phyloP scores from a whole-genome alignment of 1,140 invertebrate genomes.

The Melipona quadrifasciata region DNA sequence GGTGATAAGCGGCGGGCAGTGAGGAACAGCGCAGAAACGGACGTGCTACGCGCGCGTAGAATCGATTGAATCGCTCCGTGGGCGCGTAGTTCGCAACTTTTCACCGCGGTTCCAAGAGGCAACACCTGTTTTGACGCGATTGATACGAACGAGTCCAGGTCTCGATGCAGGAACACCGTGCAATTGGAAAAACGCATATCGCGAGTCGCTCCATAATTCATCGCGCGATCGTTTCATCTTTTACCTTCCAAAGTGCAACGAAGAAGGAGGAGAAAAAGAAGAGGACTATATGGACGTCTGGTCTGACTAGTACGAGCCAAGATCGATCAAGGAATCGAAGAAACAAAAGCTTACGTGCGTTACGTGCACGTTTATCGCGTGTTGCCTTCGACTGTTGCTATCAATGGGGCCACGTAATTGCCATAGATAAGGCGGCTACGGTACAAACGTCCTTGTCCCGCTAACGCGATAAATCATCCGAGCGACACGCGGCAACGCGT shows the following conservation, averaged over 20 bases:
- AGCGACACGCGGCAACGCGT: neutral
- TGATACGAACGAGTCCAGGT: conserved; percentile 8
- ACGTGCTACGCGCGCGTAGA: neutral
- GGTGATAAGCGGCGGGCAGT: neutral
- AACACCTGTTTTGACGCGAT: conserved; percentile 18
- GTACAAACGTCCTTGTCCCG: conserved; percentile 19
- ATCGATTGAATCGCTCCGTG: conserved; percentile 21
- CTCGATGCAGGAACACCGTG: conserved; percentile 9
- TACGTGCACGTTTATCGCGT: neutral
- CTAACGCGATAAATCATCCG: conserved; percentile 28
- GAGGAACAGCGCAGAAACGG: neutral
- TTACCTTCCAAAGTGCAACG: neutral
- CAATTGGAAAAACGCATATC: conserved; percentile 7
- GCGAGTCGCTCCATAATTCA: conserved; percentile 21
- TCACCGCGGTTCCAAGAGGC: neutral
- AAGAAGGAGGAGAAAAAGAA: neutral
- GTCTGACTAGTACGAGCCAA: too few relatives aligned
- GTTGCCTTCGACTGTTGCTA: neutral
- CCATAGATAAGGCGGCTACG: conserved; percentile 43
- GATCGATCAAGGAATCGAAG: neutral
- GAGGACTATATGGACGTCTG: neutral
- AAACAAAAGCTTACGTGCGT: neutral
- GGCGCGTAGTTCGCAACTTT: conserved; percentile 1
- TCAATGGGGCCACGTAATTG: conserved; percentile 50
- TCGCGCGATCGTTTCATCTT: neutral